Conservation (phyloP, 2,113 vertebrate genomes). For the Holacanthus passer region DNA sequence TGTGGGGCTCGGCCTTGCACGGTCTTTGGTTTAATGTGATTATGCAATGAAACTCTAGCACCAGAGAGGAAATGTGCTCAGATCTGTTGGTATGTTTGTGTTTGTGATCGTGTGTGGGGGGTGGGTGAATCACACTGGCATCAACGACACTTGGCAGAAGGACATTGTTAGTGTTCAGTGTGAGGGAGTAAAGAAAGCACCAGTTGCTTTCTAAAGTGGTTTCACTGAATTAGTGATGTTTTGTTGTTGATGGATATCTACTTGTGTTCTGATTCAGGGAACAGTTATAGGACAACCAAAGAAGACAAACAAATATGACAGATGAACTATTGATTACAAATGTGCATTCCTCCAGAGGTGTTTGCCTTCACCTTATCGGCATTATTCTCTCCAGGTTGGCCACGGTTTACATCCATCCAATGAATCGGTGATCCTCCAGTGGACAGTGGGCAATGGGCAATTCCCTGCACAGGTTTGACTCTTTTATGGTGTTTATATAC, state of each 20-base stretch:
- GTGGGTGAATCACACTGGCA: constrained; percentile 56
- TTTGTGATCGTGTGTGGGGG: constrained; percentile 55
- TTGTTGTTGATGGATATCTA: constrained; percentile 1
- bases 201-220: constrained; percentile 48
- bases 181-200: constrained; percentile 54
- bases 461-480: constrained; percentile 82
- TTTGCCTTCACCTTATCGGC: not conserved
- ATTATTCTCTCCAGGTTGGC: constrained; percentile 86
- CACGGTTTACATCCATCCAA: constrained; percentile 88
- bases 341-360: not conserved
- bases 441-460: constrained; percentile 77
- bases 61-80: constrained; percentile 47
- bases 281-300: not conserved
- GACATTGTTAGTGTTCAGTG: constrained; percentile 41
- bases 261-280: not conserved
- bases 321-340: not conserved
- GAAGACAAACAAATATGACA: not conserved
- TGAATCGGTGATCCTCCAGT: constrained; percentile 90
- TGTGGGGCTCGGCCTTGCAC: constrained; percentile 37
- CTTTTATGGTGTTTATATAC: constrained; percentile 15
- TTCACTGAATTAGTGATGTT: constrained; percentile 42
- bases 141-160: constrained; percentile 60
- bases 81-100: constrained; percentile 55
- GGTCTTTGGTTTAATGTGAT: constrained; percentile 61
- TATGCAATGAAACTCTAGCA: constrained; percentile 49